Evolutionary conservation across 2,888 invertebrate genomes (phyloP).

Genomic region (Drosophila borealis): DNA sequence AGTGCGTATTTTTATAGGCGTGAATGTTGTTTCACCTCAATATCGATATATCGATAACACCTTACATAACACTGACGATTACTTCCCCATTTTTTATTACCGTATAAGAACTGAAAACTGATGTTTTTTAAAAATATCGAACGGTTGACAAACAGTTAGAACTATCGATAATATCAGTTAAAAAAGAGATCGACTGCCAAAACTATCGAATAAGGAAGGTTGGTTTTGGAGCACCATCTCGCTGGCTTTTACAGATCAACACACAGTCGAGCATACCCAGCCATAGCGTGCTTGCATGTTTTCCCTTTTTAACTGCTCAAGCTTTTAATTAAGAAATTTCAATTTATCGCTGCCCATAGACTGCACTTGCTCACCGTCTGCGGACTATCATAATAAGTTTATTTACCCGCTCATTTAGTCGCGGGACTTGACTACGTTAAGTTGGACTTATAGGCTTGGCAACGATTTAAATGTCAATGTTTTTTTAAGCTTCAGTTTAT

Average conservation of each 20-base stretch:
- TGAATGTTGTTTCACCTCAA: neutral
- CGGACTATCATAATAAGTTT: conserved; percentile 63
- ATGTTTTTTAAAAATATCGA: too few species aligned
- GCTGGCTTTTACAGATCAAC: neutral
- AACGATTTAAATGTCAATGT: conserved; percentile 31
- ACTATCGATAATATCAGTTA: too few species aligned
- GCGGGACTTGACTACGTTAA: conserved; percentile 4
- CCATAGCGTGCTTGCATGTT: conserved; percentile 2
- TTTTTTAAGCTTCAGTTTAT: neutral
- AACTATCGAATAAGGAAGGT: neutral
- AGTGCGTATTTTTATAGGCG: too few species aligned
- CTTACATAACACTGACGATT: too few species aligned
- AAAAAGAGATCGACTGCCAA: too few species aligned
- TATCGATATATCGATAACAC: neutral
- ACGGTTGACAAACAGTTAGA: too few species aligned
- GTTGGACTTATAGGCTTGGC: conserved; percentile 3
- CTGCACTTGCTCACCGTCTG: conserved; percentile 41
- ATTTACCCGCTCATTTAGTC: conserved; percentile 66
- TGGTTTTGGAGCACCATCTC: neutral
- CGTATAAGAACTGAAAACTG: too few species aligned
- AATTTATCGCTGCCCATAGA: conserved; percentile 58
- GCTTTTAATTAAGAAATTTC: conserved; percentile 78
- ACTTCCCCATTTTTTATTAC: too few species aligned
- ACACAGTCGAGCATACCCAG: conserved; percentile 12
- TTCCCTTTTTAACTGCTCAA: conserved; percentile 46